Percentiles rank a stretch among this genome's conserved stretches.
Evolutionary conservation across 2,888 invertebrate genomes (phyloP).

Genomic region (Drosophila glabriapex): DNA sequence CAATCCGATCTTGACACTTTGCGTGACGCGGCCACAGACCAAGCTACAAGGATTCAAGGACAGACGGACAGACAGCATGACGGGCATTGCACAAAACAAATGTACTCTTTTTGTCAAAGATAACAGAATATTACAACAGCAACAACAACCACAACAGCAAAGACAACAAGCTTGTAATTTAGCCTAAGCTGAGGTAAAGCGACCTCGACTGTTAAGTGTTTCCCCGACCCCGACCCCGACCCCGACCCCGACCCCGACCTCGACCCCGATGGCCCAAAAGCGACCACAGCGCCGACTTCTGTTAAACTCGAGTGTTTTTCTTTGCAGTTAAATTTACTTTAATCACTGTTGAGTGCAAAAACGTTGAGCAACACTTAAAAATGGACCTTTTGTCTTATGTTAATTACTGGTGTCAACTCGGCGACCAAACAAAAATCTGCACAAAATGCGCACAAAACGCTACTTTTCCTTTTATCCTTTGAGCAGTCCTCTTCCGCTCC

Average conservation of each 20-base stretch:
- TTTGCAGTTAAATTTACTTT: constrained; percentile 77
- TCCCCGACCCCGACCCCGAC: constrained; percentile 1
- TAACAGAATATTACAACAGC: constrained; percentile 3
- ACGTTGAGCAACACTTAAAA: constrained; percentile 71
- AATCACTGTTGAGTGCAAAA: constrained; percentile 77
- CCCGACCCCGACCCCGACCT: neutral
- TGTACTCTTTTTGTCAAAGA: neutral
- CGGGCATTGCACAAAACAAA: neutral
- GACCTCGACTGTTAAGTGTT: constrained; percentile 33
- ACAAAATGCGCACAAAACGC: constrained; percentile 58
- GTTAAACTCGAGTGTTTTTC: constrained; percentile 57
- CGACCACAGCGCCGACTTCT: constrained; percentile 59
- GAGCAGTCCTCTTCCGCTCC: constrained; percentile 45
- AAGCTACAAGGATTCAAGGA: neutral
- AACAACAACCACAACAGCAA: constrained; percentile 13
- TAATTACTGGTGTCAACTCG: constrained; percentile 80
- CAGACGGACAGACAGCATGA: neutral
- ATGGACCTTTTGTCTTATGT: constrained; percentile 76
- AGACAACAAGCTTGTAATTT: constrained; percentile 43
- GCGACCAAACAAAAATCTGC: constrained; percentile 24
- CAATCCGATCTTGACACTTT: neutral
- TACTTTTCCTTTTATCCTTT: constrained; percentile 77
- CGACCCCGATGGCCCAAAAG: constrained; percentile 5
- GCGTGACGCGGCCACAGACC: neutral
- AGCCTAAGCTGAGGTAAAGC: constrained; percentile 32